Evolutionary conservation across 2,888 invertebrate species (phyloP).

Genomic region (Zaprionus obscuricornis): DNA sequence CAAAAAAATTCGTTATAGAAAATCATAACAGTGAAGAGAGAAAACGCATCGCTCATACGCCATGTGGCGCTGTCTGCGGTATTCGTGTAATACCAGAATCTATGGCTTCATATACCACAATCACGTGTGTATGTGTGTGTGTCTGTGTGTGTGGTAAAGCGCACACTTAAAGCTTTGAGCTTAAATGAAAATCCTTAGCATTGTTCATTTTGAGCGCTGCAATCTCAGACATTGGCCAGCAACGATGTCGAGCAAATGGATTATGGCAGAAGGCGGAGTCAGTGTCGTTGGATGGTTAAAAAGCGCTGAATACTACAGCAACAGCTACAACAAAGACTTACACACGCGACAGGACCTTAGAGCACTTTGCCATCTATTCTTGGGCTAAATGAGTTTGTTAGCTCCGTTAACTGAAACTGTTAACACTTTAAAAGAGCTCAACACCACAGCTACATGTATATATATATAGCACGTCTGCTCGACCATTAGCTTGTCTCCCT

Average conservation of each 20-base stretch:
- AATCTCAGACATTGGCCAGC: constrained; percentile 40
- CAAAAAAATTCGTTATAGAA: constrained; percentile 6
- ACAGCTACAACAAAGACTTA: background rate
- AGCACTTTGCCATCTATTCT: constrained; percentile 26
- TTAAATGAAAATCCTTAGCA: constrained; percentile 66
- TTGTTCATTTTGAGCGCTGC: constrained; percentile 64
- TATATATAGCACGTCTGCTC: constrained; percentile 38
- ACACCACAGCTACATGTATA: background rate
- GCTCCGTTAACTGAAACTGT: constrained; percentile 58
- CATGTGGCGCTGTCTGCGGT: constrained; percentile 54
- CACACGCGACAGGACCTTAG: constrained; percentile 19
- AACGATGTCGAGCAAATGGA: no score
- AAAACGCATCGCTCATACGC: constrained; percentile 63
- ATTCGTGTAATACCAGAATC: constrained; percentile 20
- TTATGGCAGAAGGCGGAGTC: no score
- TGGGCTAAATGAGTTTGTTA: constrained; percentile 56
- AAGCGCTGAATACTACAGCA: no score
- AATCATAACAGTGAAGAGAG: constrained; percentile 17
- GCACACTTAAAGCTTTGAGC: constrained; percentile 54
- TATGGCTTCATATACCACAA: no score
- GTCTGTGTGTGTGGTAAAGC: constrained; percentile 37
- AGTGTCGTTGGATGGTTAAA: no score
- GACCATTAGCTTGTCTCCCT: constrained; percentile 47
- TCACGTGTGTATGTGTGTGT: background rate
- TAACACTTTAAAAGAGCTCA: constrained; percentile 53